Base-by-base conservation (phyloP, 2,797 vertebrate species). In the Muraenolepis orangiensis region DNA sequence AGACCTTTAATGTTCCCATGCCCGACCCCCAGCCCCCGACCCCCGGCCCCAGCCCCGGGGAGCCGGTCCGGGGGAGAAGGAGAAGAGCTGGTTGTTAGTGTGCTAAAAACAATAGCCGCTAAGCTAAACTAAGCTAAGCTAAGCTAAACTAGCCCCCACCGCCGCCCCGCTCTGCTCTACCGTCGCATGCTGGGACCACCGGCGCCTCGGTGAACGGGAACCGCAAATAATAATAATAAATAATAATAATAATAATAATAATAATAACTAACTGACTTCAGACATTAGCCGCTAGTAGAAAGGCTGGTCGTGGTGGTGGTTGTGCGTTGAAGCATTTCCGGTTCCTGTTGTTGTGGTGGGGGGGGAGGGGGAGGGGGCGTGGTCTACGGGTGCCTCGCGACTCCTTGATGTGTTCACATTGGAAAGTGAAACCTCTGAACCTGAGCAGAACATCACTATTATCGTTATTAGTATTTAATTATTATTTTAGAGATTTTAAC, bases 81-180 rank as follows among this genome's bases (percentile, higher is more conserved):
- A n/a, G n/a, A n/a, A n/a, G n/a, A n/a, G n/a, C n/a, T n/a, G n/a
- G n/a, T n/a, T n/a, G n/a, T n/a, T 57, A 57, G n/a, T 23, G 42
- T 61, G 86, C 86, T 90, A 90, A 89, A 92, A 91, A 91, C 91
- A 91, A 90, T 86, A 87, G 88, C 85, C 66, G 72, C 79, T 82
- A 74, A 6, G 68, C 30, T 78, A 46, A 68, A 71, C 79, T 82
- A 74, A 6, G 68, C 30, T 78, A 46, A 68, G 72, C 79, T 82
- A 74, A 68, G 72, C 79, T 82, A 74, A 6, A 66, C 30, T 78
- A 46, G 28, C 71, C 78, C 79, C 86, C 89, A 83, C 85, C 69
- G 2, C 2, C 6, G 38, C 16, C 8, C 23, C 57, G 57, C 57
- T 66, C 3, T 51, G n/a, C 26, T 30, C 66, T 31, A 30, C 30